These are phyloP conservation scores for Oncorhynchus masou DNA, from an alignment of 2,113 vertebrate species.

Conservation along the genomic window DNA sequence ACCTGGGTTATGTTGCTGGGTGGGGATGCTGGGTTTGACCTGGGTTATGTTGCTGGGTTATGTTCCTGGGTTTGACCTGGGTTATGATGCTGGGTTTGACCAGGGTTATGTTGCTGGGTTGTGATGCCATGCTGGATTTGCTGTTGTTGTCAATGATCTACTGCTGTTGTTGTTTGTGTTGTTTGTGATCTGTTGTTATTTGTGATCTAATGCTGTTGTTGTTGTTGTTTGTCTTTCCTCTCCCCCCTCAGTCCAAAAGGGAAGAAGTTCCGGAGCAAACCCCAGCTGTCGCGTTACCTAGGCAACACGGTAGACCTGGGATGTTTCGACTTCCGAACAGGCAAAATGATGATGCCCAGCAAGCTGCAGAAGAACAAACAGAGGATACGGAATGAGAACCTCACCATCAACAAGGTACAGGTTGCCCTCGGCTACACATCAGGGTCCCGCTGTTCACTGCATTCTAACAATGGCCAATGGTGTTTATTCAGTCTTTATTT, in stretches of 20 bases:
- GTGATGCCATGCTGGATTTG: too few relatives aligned
- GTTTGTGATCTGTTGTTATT: neutral
- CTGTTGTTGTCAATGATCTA: neutral
- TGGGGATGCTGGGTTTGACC: too few relatives aligned
- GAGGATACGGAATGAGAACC: slow-evolving; percentile 80
- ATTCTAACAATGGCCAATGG: neutral
- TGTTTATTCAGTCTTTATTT: too few relatives aligned
- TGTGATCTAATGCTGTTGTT: neutral
- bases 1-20: too few relatives aligned
- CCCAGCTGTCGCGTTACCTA: slow-evolving; percentile 84
- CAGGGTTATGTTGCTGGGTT: too few relatives aligned
- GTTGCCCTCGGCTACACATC: neutral
- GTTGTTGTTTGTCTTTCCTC: slow-evolving; percentile 30
- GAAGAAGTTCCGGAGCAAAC: slow-evolving; percentile 89
- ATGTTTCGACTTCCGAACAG: slow-evolving; percentile 88
- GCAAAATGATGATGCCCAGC: slow-evolving; percentile 85
- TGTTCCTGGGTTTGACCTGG: too few relatives aligned
- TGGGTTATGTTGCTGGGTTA: too few relatives aligned
- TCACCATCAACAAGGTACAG: slow-evolving; percentile 80
- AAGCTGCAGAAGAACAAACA: slow-evolving; percentile 89
- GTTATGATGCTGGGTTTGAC: too few relatives aligned
- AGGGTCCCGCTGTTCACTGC: neutral
- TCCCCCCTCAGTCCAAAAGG: slow-evolving; percentile 80
- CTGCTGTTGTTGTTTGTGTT: too few relatives aligned
- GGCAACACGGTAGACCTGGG: slow-evolving; percentile 84